Percentiles rank a stretch among this genome's conserved stretches.
Conservation (phyloP, 2,113 vertebrate species). For the Formicarius rufipectus region DNA sequence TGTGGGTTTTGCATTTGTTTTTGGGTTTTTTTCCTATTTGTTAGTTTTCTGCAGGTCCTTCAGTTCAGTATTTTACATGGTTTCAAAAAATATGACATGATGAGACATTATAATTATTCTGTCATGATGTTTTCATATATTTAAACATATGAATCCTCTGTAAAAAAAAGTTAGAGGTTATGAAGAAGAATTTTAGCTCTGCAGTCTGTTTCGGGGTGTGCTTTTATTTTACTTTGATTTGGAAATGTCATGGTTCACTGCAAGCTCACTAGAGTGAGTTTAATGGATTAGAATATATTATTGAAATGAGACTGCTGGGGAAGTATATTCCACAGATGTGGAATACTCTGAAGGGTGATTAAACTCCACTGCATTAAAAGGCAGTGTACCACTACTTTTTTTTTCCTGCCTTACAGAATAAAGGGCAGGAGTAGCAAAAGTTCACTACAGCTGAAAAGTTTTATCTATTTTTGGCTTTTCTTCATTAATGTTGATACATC, state of each 20-base stretch:
- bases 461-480: background rate
- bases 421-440: background rate
- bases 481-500: background rate
- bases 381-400: background rate
- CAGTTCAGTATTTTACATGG: background rate
- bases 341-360: constrained; percentile 11
- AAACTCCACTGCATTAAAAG: background rate
- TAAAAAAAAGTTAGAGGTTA: constrained; percentile 26
- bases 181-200: constrained; percentile 15
- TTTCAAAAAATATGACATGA: constrained; percentile 15
- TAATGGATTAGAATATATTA: constrained; percentile 56
- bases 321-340: constrained; percentile 3
- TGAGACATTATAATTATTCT: constrained; percentile 23
- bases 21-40: background rate
- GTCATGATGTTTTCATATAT: background rate
- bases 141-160: background rate
- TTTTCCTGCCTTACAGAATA: background rate
- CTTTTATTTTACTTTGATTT: constrained; percentile 30
- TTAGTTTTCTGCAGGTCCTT: background rate
- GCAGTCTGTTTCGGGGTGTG: background rate
- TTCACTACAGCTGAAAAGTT: background rate
- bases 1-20: background rate
- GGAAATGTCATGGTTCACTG: constrained; percentile 29
- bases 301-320: constrained; percentile 25
- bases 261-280: constrained; percentile 7